Percentiles rank a stretch among this genome's conserved stretches.
Evolutionary conservation across 2,888 invertebrate species (phyloP).

Genomic region (Gisinianus flammeolus): DNA sequence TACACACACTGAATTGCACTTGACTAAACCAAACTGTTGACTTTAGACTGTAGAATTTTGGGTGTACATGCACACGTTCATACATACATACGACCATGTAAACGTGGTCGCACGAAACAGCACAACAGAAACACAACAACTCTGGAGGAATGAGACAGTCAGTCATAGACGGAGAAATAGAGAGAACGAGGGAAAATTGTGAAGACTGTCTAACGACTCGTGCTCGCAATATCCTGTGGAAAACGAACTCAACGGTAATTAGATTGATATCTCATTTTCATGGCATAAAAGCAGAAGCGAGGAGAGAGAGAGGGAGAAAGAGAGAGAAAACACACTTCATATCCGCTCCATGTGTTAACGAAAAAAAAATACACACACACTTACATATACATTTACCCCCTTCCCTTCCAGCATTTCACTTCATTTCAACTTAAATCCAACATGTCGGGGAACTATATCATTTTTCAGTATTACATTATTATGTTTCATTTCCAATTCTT

Average conservation of each 20-base stretch:
- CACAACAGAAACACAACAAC: background rate
- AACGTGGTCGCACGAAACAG: background rate
- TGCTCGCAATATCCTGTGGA: slow-evolving; percentile 28
- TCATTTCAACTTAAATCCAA: background rate
- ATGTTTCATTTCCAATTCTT: background rate
- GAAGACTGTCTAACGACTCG: slow-evolving; percentile 4
- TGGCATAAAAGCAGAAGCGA: slow-evolving; percentile 6
- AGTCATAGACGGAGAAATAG: background rate
- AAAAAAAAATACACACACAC: background rate
- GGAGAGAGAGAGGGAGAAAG: background rate
- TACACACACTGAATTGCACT: background rate
- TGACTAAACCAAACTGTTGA: background rate
- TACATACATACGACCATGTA: too few species aligned
- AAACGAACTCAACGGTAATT: slow-evolving; percentile 35
- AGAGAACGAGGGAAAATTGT: background rate
- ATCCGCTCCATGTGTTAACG: background rate
- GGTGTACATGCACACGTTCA: background rate
- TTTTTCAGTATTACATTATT: slow-evolving; percentile 13
- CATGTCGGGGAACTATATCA: too few species aligned
- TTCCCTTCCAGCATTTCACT: background rate
- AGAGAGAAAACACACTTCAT: background rate
- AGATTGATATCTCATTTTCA: slow-evolving; percentile 46
- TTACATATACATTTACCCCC: too few species aligned
- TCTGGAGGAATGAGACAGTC: background rate
- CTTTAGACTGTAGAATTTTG: background rate